Percentiles rank a stretch among this genome's conserved stretches.
Evolutionary conservation across 2,797 vertebrate genomes (phyloP).

Genomic region (Sciaenops ocellatus): DNA sequence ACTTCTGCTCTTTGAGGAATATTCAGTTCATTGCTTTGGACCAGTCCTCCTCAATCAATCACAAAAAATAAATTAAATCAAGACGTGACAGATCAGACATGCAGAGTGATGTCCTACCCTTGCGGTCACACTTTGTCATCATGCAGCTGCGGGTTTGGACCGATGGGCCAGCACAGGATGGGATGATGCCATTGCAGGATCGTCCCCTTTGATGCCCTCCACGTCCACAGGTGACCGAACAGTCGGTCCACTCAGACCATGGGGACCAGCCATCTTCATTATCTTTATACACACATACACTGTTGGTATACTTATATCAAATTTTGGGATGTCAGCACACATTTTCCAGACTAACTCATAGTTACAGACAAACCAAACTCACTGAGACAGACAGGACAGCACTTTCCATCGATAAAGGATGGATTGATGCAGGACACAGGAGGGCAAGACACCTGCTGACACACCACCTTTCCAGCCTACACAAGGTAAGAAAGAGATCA

Average conservation of each 20-base stretch:
- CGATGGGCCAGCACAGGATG: constrained; percentile 90
- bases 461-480: constrained; percentile 93
- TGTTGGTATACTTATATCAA: background rate
- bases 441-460: constrained; percentile 92
- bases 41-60: constrained; percentile 8
- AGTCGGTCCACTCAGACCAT: constrained; percentile 98
- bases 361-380: constrained; percentile 71
- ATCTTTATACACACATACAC: constrained; percentile 65
- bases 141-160: constrained; percentile 95
- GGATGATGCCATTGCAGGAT: constrained; percentile 93
- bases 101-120: constrained; percentile 82
- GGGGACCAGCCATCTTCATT: constrained; percentile 94
- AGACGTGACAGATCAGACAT: constrained; percentile 16
- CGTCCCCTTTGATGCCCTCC: constrained; percentile 96
- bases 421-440: constrained; percentile 91
- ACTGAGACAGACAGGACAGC: constrained; percentile 94
- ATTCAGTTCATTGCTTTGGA: constrained; percentile 18
- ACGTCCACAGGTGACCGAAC: constrained; percentile 92
- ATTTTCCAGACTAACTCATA: constrained; percentile 11
- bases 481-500: constrained; percentile 1
- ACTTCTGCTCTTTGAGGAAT: constrained; percentile 29
- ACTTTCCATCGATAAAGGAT: constrained; percentile 90
- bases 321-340: background rate
- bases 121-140: constrained; percentile 91
- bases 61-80: constrained; percentile 14